These are phyloP conservation scores for Andrena praecox DNA, from an alignment of 2,888 invertebrate species.

Conservation along the genomic window DNA sequence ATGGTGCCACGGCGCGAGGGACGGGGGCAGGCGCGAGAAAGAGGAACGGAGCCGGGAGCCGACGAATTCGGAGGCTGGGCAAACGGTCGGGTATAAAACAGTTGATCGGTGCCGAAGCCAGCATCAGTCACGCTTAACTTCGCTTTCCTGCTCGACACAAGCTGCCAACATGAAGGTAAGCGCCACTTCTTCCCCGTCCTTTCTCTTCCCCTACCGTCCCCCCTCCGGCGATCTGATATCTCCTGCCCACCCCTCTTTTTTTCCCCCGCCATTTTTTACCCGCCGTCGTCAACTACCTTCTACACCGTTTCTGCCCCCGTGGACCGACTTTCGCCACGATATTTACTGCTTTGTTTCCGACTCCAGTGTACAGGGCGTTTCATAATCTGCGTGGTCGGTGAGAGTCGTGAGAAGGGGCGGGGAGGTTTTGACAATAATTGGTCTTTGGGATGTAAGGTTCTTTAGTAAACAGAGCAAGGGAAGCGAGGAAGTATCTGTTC, in stretches of 20 bases:
- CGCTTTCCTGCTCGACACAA: conserved; percentile 58
- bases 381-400: no score
- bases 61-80: conserved; percentile 76
- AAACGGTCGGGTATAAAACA: conserved; percentile 77
- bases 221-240: not conserved
- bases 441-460: no score
- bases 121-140: conserved; percentile 77
- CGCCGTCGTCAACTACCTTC: not conserved
- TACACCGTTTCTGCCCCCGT: no score
- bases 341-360: no score
- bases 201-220: not conserved
- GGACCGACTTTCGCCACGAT: no score
- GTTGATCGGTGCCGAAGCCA: conserved; percentile 65
- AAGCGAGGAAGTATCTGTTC: no score
- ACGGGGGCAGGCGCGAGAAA: conserved; percentile 9
- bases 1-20: not conserved
- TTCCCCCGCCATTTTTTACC: not conserved
- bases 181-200: conserved; percentile 15
- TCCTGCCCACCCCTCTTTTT: not conserved
- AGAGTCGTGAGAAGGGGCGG: no score
- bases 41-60: conserved; percentile 48
- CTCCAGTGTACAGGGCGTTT: no score
- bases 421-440: no score
- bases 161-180: conserved; percentile 79
- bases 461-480: no score